phyloP scores from a whole-genome alignment of 2,888 invertebrate species.

The Cheilosia grossa region DNA sequence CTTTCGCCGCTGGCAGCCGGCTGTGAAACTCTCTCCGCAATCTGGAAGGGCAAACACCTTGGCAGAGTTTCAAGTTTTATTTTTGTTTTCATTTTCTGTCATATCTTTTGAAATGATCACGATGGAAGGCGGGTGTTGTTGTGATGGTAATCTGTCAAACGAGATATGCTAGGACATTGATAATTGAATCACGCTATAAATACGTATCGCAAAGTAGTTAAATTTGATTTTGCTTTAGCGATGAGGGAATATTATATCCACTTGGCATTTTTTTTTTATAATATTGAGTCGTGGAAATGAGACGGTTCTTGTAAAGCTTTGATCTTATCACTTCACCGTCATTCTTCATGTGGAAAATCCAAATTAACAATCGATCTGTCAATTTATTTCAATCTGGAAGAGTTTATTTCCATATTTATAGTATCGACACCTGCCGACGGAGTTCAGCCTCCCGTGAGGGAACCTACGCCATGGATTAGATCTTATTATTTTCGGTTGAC shows the following conservation, averaged over 20 bases:
- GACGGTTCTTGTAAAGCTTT: slow-evolving; percentile 2
- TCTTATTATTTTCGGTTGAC: slow-evolving; percentile 48
- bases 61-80: slow-evolving; percentile 39
- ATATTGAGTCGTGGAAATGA: slow-evolving; percentile 1
- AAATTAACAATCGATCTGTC: slow-evolving; percentile 20
- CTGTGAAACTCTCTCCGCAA: not conserved
- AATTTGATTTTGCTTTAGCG: not conserved
- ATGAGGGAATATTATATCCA: too few relatives aligned
- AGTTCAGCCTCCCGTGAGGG: not conserved
- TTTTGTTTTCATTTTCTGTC: not conserved
- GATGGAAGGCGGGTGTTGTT: not conserved
- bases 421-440: slow-evolving; percentile 7
- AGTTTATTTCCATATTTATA: slow-evolving; percentile 46
- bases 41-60: slow-evolving; percentile 7
- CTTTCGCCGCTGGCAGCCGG: not conserved
- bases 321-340: slow-evolving; percentile 3
- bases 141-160: slow-evolving; percentile 8
- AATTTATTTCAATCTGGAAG: slow-evolving; percentile 27
- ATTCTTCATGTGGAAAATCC: slow-evolving; percentile 6
- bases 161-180: not conserved
- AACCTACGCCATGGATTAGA: slow-evolving; percentile 10
- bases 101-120: not conserved
- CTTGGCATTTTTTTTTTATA: not conserved
- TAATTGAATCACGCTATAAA: not conserved
- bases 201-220: not conserved